phyloP scores from a whole-genome alignment of 1,140 invertebrate species.

The Pachypeltis micranthus region DNA sequence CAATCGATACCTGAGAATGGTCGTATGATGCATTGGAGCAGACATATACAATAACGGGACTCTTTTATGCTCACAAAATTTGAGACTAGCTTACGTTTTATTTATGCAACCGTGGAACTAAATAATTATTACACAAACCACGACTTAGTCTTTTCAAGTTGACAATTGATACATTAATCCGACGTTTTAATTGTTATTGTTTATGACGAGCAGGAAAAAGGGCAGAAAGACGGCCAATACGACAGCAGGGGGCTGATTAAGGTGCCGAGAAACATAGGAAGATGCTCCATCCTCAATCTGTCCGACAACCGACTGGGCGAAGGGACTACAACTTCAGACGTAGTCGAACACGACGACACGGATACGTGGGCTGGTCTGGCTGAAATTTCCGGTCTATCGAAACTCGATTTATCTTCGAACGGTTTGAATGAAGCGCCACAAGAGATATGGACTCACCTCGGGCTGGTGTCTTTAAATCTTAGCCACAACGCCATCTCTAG shows the following conservation, averaged over 20 bases:
- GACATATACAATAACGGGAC: too few species aligned
- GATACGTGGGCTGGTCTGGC: background rate
- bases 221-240: background rate
- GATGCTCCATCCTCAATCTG: conserved; percentile 51
- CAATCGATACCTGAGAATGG: too few species aligned
- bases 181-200: too few species aligned
- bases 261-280: conserved; percentile 31
- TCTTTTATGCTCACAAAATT: too few species aligned
- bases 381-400: background rate
- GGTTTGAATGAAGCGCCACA: background rate
- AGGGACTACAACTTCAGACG: background rate
- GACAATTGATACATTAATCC: background rate
- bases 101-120: too few species aligned
- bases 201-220: conserved; percentile 1
- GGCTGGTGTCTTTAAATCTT: conserved; percentile 21
- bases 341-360: background rate
- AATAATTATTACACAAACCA: too few species aligned
- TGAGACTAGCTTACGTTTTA: too few species aligned
- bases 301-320: conserved; percentile 48
- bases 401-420: conserved; percentile 9
- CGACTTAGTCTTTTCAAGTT: background rate
- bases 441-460: conserved; percentile 2
- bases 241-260: background rate
- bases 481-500: conserved; percentile 20
- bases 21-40: too few species aligned